These are phyloP conservation scores for Bergia puertoricense DNA, from an alignment of 92 coral and sea anemone genomes.

Conservation along the genomic window DNA sequence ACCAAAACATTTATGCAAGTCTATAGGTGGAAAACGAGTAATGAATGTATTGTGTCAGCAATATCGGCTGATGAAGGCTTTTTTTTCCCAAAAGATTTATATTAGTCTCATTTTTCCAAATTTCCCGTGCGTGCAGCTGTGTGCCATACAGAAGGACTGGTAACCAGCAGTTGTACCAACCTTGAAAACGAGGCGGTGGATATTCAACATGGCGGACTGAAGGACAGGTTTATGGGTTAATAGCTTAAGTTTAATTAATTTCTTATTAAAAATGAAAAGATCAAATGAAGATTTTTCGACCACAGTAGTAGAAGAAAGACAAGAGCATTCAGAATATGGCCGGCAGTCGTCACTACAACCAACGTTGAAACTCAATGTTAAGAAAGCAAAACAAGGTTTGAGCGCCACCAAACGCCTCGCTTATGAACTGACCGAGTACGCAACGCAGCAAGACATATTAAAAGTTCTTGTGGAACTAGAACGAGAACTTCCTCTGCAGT, in stretches of 20 bases:
- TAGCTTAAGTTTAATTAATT: background rate
- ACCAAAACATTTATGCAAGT: no score
- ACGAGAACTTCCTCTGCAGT: conserved; percentile 82
- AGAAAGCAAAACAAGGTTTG: conserved; percentile 67
- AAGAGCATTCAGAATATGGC: conserved; percentile 68
- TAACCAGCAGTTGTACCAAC: background rate
- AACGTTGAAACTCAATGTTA: conserved; percentile 59
- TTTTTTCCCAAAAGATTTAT: no score
- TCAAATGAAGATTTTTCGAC: conserved; percentile 69
- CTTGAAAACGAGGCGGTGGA: conserved; percentile 15
- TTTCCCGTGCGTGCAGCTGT: no score
- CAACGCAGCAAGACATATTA: conserved; percentile 81
- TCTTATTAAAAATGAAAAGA: conserved; percentile 63
- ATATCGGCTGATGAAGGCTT: no score
- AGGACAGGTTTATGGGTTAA: no score
- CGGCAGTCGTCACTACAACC: conserved; percentile 58
- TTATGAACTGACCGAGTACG: conserved; percentile 72
- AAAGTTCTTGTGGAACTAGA: conserved; percentile 81
- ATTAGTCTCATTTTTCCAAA: no score
- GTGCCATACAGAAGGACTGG: background rate
- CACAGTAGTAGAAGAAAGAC: conserved; percentile 78
- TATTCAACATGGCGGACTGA: conserved; percentile 11
- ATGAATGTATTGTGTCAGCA: no score
- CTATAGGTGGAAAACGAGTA: no score
- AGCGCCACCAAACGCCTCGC: conserved; percentile 79